Percentiles rank a stretch among this genome's conserved stretches.
phyloP scores from a whole-genome alignment of 2,797 vertebrate genomes.

The Bradypus variegatus region DNA sequence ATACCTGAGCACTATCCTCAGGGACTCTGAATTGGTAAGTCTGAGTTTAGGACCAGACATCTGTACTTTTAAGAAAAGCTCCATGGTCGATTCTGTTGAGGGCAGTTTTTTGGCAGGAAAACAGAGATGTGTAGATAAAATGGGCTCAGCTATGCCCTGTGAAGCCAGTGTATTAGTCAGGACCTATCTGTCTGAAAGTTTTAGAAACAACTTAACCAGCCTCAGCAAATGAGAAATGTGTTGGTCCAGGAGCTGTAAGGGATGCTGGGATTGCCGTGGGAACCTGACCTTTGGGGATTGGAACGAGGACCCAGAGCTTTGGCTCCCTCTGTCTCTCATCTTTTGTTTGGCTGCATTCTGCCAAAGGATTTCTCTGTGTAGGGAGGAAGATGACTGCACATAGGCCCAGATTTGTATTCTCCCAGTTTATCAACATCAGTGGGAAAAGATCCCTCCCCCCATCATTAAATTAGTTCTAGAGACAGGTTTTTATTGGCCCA shows the following conservation, averaged over 20 bases:
- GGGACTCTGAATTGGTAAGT: background rate
- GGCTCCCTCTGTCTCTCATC: background rate
- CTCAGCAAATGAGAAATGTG: background rate
- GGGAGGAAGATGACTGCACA: background rate
- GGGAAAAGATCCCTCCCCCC: background rate
- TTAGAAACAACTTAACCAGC: background rate
- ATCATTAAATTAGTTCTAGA: background rate
- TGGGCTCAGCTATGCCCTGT: fast-evolving
- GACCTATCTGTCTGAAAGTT: background rate
- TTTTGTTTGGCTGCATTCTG: background rate
- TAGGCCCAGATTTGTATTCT: background rate
- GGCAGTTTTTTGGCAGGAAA: background rate
- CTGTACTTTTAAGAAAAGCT: background rate
- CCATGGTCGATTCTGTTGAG: background rate
- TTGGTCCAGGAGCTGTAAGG: background rate
- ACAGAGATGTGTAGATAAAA: background rate
- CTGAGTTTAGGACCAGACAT: background rate
- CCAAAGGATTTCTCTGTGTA: background rate
- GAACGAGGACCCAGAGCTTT: background rate
- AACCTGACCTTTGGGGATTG: background rate
- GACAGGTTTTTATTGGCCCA: background rate
- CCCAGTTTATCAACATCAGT: background rate
- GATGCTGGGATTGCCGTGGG: background rate
- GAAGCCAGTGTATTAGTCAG: background rate
- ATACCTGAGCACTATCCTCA: too few relatives aligned